phyloP scores from a whole-genome alignment of 2,888 invertebrate species.

The Iphiclides podalirius region DNA sequence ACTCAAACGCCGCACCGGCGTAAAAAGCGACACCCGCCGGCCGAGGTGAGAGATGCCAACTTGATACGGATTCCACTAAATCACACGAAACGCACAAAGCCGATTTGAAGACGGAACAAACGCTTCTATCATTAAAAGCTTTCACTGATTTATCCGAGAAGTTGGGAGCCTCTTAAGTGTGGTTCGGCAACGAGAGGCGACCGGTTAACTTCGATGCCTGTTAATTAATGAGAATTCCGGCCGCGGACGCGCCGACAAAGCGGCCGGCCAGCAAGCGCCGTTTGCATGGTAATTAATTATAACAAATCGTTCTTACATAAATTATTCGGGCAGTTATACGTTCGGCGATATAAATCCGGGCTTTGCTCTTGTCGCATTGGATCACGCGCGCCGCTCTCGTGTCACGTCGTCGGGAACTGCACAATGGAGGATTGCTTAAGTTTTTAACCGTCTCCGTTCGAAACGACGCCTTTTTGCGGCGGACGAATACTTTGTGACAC shows the following conservation, averaged over 20 bases:
- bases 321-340: slow-evolving; percentile 62
- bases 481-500: slow-evolving; percentile 59
- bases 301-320: slow-evolving; percentile 67
- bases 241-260: slow-evolving; percentile 74
- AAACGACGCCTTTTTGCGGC: slow-evolving; percentile 55
- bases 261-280: slow-evolving; percentile 63
- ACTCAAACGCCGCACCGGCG: slow-evolving; percentile 67
- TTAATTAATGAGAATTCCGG: no score
- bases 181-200: no score
- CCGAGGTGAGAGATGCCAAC: slow-evolving; percentile 72
- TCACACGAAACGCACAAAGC: slow-evolving; percentile 51
- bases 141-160: no score
- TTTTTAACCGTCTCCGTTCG: slow-evolving; percentile 56
- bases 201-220: no score
- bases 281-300: slow-evolving; percentile 78
- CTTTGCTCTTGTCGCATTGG: slow-evolving; percentile 49
- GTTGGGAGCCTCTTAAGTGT: no score
- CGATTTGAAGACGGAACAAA: slow-evolving; percentile 28
- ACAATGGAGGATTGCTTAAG: slow-evolving; percentile 63
- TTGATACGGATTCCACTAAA: slow-evolving; percentile 55
- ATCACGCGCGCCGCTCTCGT: slow-evolving; percentile 47
- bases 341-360: slow-evolving; percentile 41
- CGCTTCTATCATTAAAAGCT: no score
- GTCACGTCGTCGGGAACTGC: slow-evolving; percentile 40
- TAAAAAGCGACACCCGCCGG: slow-evolving; percentile 67